Percentiles rank a stretch among this genome's conserved stretches.
phyloP scores from a whole-genome alignment of 2,797 vertebrate species.

The Lagorchestes hirsutus region DNA sequence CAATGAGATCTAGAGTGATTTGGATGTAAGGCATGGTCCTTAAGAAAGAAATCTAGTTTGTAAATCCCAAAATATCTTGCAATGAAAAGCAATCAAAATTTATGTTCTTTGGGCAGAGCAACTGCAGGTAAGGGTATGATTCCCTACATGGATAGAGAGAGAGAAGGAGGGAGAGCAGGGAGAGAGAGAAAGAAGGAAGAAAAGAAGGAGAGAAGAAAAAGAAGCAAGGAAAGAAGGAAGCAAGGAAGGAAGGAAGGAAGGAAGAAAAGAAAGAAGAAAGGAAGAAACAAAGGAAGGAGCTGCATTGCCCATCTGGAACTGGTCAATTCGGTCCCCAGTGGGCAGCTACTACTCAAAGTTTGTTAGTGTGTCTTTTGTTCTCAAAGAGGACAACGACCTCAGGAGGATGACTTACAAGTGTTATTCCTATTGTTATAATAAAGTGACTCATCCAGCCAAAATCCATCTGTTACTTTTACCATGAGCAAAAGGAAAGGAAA shows the following conservation, averaged over 20 bases:
- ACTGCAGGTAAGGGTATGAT: no score
- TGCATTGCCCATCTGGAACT: no score
- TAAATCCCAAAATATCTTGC: neutral
- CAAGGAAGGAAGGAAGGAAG: no score
- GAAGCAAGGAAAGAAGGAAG: no score
- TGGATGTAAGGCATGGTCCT: neutral
- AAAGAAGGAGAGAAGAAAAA: no score
- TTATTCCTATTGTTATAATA: neutral
- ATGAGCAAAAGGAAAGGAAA: neutral
- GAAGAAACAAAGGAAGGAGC: no score
- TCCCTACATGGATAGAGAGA: neutral
- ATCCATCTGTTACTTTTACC: neutral
- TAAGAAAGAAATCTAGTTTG: neutral
- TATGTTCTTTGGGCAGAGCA: neutral
- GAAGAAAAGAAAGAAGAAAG: no score
- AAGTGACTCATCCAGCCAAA: neutral
- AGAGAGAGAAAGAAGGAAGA: no score
- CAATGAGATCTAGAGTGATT: neutral
- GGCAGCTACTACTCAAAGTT: neutral
- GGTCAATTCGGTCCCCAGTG: no score
- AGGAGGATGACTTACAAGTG: neutral
- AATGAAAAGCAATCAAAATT: neutral
- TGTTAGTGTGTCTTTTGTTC: neutral
- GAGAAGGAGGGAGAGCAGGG: neutral
- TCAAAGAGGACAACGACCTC: neutral